Conservation (phyloP, 2,888 invertebrate species). For the Tromatobia lineatoria region DNA sequence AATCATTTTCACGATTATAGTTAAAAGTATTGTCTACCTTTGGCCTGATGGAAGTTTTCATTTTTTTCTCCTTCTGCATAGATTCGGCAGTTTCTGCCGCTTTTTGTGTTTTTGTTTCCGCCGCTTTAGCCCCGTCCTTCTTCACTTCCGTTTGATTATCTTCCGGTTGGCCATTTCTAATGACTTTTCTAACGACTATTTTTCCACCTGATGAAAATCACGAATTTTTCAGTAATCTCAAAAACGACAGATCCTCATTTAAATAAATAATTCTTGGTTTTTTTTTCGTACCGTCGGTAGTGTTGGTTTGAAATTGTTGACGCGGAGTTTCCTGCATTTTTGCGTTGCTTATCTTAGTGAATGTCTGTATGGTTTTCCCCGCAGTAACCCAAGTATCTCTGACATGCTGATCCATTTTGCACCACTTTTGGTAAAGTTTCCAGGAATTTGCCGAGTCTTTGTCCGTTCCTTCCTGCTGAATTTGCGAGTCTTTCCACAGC, state of each 20-base stretch:
- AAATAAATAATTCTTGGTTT: no score
- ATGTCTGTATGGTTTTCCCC: constrained; percentile 91
- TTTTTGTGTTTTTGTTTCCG: constrained; percentile 77
- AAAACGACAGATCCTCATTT: no score
- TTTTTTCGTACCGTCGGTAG: constrained; percentile 73
- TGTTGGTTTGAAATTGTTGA: constrained; percentile 68
- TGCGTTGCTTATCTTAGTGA: constrained; percentile 89
- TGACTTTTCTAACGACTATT: constrained; percentile 82
- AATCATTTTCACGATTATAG: background rate
- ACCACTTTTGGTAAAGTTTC: constrained; percentile 94
- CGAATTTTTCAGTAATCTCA: background rate
- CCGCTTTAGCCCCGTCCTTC: constrained; percentile 74
- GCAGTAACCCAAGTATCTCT: constrained; percentile 93
- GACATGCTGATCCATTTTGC: constrained; percentile 91
- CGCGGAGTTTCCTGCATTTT: constrained; percentile 88
- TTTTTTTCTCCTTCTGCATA: constrained; percentile 76
- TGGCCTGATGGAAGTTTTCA: constrained; percentile 70
- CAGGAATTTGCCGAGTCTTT: constrained; percentile 89
- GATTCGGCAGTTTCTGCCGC: constrained; percentile 71
- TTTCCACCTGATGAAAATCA: constrained; percentile 74
- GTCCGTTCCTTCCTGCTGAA: constrained; percentile 85
- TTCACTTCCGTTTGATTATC: constrained; percentile 76
- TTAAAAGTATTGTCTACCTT: constrained; percentile 40
- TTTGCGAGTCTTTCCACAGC: constrained; percentile 91
- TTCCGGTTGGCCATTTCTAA: constrained; percentile 83